Evolutionary conservation across 2,113 vertebrate species (phyloP).

Genomic region (Nesoenas mayeri): DNA sequence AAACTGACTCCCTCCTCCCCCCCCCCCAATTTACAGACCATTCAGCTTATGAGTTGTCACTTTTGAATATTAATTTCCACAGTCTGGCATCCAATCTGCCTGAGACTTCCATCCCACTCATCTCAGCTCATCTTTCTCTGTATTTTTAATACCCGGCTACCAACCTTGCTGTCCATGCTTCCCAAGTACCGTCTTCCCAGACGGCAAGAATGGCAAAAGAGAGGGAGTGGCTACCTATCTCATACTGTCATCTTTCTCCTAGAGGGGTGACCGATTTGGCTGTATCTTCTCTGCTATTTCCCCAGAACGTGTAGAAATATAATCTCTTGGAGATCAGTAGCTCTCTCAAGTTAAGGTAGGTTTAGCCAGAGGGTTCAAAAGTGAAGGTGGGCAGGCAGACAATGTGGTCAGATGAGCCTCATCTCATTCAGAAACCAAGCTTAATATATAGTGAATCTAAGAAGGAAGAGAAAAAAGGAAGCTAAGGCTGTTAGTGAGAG

Average conservation of each 20-base stretch:
- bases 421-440: background rate
- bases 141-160: background rate
- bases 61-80: background rate
- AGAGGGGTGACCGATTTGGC: background rate
- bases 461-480: slow-evolving; percentile 52
- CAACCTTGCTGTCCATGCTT: fast-evolving
- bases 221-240: background rate
- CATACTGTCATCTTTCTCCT: background rate
- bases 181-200: too few relatives aligned
- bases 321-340: background rate
- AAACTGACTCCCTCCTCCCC: background rate
- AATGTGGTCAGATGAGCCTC: background rate
- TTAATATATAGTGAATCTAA: background rate
- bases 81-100: background rate
- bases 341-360: background rate
- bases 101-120: background rate
- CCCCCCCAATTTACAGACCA: background rate
- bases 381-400: background rate
- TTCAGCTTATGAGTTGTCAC: background rate
- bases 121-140: background rate
- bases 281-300: background rate
- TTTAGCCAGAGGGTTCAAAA: background rate
- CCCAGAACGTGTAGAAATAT: background rate
- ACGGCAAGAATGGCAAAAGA: background rate
- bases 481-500: background rate